Base-by-base conservation (phyloP, 1,140 invertebrate species). In the Brachystomella parvula region DNA sequence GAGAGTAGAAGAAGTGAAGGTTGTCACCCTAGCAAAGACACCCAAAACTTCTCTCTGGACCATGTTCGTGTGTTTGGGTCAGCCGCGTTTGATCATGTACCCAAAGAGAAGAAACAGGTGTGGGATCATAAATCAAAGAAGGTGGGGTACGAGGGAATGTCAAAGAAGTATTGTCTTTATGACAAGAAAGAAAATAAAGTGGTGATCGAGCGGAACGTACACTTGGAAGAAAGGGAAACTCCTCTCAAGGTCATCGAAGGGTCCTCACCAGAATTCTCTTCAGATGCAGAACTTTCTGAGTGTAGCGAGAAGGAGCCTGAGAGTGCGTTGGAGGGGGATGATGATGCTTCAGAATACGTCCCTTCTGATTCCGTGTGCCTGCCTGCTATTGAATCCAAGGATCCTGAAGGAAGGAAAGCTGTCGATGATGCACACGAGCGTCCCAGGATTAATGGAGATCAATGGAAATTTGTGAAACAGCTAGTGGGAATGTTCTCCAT, bases 401-500 rank as follows among this genome's bases (percentile, higher is more conserved):
- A 75, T 9, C 33, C 67, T 9, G 44, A 65, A 30, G 75, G 72
- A 71, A 39, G 31, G 21, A 59, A 21, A 17, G 72, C 74, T 6
- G 71, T 74, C 58, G 21, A 71, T 26, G 63, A 58, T 19, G 72
- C 75, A 60, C 39, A 71, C 6, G 15, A 31, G 17, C 70, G 73
- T 53, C 61, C 73, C n/a, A 21, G 39, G 29, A 39, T 65, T 21
- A 73, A 74, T 44, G 49, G 69, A 12, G 68, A 65, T 12, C n/a
- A n/a, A n/a, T 75, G 74, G 73, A 57, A 63, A 33, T 66, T 79
- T 68, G 77, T 79, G 26, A 47, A 68, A 31, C 76, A 67, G 56
- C 77, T 79, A 31, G 56, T 67, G 15, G 72, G 77, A 72, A 76
- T 73, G 75, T 68, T n/a, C n/a, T n/a, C n/a, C n/a, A n/a, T n/a